Base-by-base conservation (phyloP, 2,888 invertebrate species). In the Apodemia mormo region DNA sequence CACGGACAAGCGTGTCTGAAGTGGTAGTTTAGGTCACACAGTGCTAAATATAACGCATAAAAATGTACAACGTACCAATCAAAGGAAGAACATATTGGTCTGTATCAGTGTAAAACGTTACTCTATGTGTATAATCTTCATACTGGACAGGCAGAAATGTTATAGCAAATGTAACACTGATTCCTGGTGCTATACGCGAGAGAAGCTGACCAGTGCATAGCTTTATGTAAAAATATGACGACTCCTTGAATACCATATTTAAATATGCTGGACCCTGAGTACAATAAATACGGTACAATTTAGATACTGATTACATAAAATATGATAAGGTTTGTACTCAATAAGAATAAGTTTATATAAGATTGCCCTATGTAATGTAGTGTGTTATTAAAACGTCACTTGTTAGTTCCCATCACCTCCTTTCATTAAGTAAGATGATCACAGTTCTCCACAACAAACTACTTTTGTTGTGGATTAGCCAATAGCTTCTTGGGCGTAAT, bases 131-230 rank as follows among this genome's bases (percentile, higher is more conserved):
- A 73, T 94, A 95, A 81, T 96, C 95, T 74, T 89, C 89, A 56
- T 84, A 83, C 70, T 92, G 92, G 10, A 93, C 89, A 0, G 96
- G 95, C 65, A 81, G 86, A 83, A 97, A 96, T 65, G 94, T 94
- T 7, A 96, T 84, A 8, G 90, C 91, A 76, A 96, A 95, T 2
- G 92, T 86, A 52, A 94, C 92, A 30, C 95, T 93, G 76, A 96
- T 95, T 61, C 97, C 96, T 22, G 96, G 96, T 6, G 96, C 96
- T 33, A 96, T 84, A 79, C 96, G 95, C 0, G 89, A 90, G 54
- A 91, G 81, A 33, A 92, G 83, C 67, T 90, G 83, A 10, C 83
- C 85, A 40, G 85, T 84, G 66, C 88, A 87, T 9, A 89, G 85
- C 78, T 93, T 90, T 64, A 95, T 81, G 66, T 81, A 85, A 77